These are phyloP conservation scores for Thalassoma bifasciatum DNA, from an alignment of 2,113 vertebrate genomes.

Conservation along the genomic window DNA sequence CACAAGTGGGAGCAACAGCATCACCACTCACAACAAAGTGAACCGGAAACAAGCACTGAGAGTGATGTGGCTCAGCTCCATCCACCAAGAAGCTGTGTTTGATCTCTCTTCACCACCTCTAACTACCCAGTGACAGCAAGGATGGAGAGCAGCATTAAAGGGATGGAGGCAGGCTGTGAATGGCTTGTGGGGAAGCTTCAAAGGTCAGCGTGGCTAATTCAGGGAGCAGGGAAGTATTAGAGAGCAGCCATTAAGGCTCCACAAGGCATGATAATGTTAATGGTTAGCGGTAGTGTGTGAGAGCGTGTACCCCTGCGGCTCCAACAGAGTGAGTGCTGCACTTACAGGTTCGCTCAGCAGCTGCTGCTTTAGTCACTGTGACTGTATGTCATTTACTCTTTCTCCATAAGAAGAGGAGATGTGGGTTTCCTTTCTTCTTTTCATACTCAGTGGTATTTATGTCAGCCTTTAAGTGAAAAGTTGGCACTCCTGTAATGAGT, in stretches of 20 bases:
- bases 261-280: constrained; percentile 58
- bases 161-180: constrained; percentile 27
- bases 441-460: constrained; percentile 7
- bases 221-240: constrained; percentile 55
- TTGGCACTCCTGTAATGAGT: constrained; percentile 36
- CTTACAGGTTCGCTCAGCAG: constrained; percentile 39
- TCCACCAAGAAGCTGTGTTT: constrained; percentile 33
- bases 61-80: constrained; percentile 16
- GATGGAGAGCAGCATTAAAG: constrained; percentile 47
- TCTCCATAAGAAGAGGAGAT: constrained; percentile 9
- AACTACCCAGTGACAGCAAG: constrained; percentile 41
- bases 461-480: constrained; percentile 29
- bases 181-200: constrained; percentile 45
- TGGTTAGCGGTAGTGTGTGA: constrained; percentile 46
- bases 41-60: constrained; percentile 35
- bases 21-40: constrained; percentile 47
- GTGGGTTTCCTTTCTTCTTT: constrained; percentile 1
- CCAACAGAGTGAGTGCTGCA: constrained; percentile 17
- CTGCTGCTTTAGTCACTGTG: constrained; percentile 22
- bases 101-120: constrained; percentile 41
- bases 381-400: constrained; percentile 23
- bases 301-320: constrained; percentile 37
- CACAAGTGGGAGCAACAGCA: neutral
- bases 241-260: constrained; percentile 62
- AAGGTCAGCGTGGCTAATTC: constrained; percentile 67